phyloP scores from a whole-genome alignment of 2,797 vertebrate species.

The Hirundo rustica region DNA sequence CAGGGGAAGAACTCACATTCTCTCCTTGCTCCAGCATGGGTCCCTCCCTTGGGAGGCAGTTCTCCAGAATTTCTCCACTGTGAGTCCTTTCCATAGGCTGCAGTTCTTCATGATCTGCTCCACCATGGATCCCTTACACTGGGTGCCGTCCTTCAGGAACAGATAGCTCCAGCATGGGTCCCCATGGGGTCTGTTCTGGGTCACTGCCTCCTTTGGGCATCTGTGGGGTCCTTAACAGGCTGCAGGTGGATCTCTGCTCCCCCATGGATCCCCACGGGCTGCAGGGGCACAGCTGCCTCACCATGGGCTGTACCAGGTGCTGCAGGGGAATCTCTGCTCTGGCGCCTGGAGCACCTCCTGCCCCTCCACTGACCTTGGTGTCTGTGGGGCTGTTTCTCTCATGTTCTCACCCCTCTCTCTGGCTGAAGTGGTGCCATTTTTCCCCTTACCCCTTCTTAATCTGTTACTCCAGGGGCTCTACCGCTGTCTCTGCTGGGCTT shows the following conservation, averaged over 20 bases:
- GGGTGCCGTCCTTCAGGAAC: not conserved
- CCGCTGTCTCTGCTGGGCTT: not conserved
- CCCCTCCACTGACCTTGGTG: not conserved
- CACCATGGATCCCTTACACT: not conserved
- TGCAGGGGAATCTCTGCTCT: not conserved
- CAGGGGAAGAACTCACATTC: not conserved
- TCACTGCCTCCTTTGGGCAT: too few relatives aligned
- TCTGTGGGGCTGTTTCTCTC: not conserved
- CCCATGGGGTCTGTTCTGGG: not conserved
- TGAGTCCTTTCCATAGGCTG: not conserved
- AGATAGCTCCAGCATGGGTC: not conserved
- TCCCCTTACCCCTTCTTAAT: not conserved
- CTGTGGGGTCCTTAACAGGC: not conserved
- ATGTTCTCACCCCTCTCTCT: not conserved
- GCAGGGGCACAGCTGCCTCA: not conserved
- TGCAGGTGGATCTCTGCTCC: not conserved
- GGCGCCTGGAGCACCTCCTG: not conserved
- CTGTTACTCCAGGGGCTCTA: not conserved
- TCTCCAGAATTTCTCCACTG: not conserved
- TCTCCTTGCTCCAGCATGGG: accelerated
- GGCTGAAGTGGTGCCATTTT: not conserved
- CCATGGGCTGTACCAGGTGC: not conserved
- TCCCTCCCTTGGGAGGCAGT: not conserved
- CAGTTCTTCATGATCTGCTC: not conserved
- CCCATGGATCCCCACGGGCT: not conserved